These are phyloP conservation scores for Callyntrura sp. DNA, from an alignment of 2,888 invertebrate genomes.

Conservation along the genomic window DNA sequence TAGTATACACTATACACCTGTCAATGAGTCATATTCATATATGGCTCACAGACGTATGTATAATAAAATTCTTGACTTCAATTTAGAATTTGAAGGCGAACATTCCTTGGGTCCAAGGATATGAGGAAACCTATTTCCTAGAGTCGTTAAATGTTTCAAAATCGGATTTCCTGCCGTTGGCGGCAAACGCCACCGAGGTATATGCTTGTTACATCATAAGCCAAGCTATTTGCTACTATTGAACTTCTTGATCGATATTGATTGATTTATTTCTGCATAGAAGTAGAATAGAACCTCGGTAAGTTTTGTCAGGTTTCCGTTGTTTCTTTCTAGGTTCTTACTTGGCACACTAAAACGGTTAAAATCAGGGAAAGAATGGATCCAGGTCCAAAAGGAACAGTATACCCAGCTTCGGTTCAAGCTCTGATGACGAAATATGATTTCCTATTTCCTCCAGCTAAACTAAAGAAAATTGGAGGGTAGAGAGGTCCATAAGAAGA, in stretches of 20 bases:
- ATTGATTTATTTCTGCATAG: too few species aligned
- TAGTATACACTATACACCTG: not conserved
- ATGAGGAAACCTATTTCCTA: slow-evolving; percentile 92
- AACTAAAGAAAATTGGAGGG: slow-evolving; percentile 31
- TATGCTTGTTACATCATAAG: too few species aligned
- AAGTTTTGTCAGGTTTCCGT: too few species aligned
- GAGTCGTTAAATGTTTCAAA: slow-evolving; percentile 88
- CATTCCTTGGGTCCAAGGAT: slow-evolving; percentile 90
- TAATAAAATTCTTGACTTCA: not conserved
- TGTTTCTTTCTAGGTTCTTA: slow-evolving; percentile 88
- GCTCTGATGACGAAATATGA: slow-evolving; percentile 53
- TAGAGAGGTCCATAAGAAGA: too few species aligned
- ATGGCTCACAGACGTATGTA: too few species aligned
- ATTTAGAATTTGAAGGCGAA: slow-evolving; percentile 87
- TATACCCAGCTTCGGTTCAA: slow-evolving; percentile 28
- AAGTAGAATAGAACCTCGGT: too few species aligned
- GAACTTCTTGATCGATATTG: too few species aligned
- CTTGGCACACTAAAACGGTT: slow-evolving; percentile 89
- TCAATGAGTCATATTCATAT: not conserved
- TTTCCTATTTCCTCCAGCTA: slow-evolving; percentile 20
- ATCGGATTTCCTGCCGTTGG: slow-evolving; percentile 90
- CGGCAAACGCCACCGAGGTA: slow-evolving; percentile 89
- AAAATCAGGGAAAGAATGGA: not conserved
- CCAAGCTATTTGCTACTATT: too few species aligned
- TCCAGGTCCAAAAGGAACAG: too few species aligned